These are phyloP conservation scores for Thunnus maccoyii DNA, from an alignment of 2,113 vertebrate genomes.

Conservation along the genomic window DNA sequence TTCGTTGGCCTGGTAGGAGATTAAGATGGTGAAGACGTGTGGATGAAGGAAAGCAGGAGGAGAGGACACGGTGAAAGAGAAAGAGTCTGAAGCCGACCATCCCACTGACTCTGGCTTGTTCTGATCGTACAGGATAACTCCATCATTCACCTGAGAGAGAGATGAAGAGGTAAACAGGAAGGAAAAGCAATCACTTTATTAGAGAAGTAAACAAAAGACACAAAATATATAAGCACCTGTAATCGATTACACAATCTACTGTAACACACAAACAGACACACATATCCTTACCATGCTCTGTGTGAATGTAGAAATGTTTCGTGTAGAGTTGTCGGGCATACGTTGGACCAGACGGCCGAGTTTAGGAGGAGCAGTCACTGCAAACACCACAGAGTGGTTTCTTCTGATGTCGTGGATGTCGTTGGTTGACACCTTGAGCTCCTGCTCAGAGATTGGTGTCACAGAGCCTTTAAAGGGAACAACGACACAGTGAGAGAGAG, in stretches of 20 bases:
- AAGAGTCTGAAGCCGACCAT: constrained; percentile 87
- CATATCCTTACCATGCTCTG: constrained; percentile 87
- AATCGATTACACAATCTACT: too few relatives aligned
- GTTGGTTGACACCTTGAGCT: constrained; percentile 89
- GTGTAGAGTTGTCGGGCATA: constrained; percentile 79
- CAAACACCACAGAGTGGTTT: constrained; percentile 87
- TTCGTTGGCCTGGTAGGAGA: constrained; percentile 84
- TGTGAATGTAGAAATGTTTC: constrained; percentile 86
- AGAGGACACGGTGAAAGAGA: constrained; percentile 87
- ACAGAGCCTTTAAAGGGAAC: constrained; percentile 78
- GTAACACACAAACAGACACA: background rate
- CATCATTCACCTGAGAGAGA: constrained; percentile 85
- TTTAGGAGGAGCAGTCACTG: constrained; percentile 82
- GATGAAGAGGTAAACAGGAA: background rate
- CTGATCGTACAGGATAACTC: constrained; percentile 87
- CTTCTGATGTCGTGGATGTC: constrained; percentile 74
- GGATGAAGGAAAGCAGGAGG: constrained; percentile 86
- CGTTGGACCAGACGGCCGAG: constrained; percentile 85
- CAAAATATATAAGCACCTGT: too few relatives aligned
- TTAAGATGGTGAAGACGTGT: constrained; percentile 86
- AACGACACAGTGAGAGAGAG: background rate
- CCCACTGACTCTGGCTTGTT: constrained; percentile 72
- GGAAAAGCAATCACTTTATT: background rate
- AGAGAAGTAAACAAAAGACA: background rate
- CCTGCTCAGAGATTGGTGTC: constrained; percentile 82